These are phyloP conservation scores for Graptemys geographica DNA, from an alignment of 2,797 vertebrate species.

Conservation along the genomic window DNA sequence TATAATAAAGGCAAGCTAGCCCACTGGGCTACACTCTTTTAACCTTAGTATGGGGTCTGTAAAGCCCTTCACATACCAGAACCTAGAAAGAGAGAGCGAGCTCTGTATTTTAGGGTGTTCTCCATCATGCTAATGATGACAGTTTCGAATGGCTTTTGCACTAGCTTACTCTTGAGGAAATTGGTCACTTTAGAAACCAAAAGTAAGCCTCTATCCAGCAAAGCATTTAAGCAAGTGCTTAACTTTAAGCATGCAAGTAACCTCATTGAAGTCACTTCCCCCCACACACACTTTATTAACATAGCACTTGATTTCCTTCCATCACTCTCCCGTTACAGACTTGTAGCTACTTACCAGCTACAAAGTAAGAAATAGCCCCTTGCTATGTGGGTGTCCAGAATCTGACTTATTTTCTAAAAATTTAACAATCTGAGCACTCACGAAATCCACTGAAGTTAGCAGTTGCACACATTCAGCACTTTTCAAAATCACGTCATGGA, in stretches of 20 bases:
- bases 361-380: not conserved
- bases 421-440: not conserved
- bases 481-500: not conserved
- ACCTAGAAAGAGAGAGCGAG: too few relatives aligned
- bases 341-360: not conserved
- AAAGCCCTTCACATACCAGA: too few relatives aligned
- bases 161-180: too few relatives aligned
- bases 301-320: rapidly evolving
- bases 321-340: not conserved
- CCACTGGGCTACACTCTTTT: too few relatives aligned
- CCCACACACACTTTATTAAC: not conserved
- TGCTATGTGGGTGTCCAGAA: not conserved
- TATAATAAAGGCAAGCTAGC: too few relatives aligned
- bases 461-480: not conserved
- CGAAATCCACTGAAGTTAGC: not conserved
- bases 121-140: too few relatives aligned
- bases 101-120: too few relatives aligned
- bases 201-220: not conserved
- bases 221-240: not conserved
- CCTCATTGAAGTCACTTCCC: not conserved
- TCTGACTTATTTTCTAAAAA: not conserved
- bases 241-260: not conserved
- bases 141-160: too few relatives aligned
- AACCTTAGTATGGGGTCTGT: too few relatives aligned
- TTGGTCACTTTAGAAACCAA: too few relatives aligned